Evolutionary conservation across 2,797 vertebrate genomes (phyloP), one percentile per base, ranked within the genome.

Genomic region (Trachops cirrhosus): DNA sequence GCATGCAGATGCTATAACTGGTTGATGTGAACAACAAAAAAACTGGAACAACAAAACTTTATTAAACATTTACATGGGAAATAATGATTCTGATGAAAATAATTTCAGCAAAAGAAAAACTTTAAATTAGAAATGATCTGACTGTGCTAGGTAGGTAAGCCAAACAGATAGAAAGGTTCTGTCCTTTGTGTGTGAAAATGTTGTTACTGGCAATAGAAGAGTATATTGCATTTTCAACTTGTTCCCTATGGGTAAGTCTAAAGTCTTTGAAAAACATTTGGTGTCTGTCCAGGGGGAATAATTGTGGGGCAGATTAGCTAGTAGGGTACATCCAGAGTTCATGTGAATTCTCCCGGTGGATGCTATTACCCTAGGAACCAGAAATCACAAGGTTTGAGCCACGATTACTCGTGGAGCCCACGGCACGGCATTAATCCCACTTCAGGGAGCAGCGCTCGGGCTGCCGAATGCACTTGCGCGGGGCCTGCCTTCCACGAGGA

Each of bases 391-490:
- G 21, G 57, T 83, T 41, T n/a, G n/a, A 59, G 44, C 37, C 50
- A 19, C 0, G 3, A 32, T 41, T 29, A 29, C 34, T 29, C 41
- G 2, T 1, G 5, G 41, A 67, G 24, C 29, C 32, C 41, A 1
- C 26, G 70, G 48, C 3, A 14, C 10, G n/a, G 48, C 16, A 1
- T 1, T 3, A 4, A 24, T 4, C 37, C n/a, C 37, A 12, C 50
- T 70, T 21, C 37, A 44, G 32, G 67, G 48, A 68, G 46, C 21
- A 39, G 64, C 10, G 6, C 44, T 26, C 26, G 0, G 67, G 18
- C 52, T 67, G 37, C 39, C 24, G 14, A 12, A 6, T 0, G 0
- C 0, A 6, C 26, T 7, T 19, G 52, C 29, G 2, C 6, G 9
- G 14, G 22, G 26, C 9, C 70, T 41, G n/a, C 52, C 83, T 71